Base-by-base conservation (phyloP, 2,888 invertebrate species). In the Drosophila histrio region DNA sequence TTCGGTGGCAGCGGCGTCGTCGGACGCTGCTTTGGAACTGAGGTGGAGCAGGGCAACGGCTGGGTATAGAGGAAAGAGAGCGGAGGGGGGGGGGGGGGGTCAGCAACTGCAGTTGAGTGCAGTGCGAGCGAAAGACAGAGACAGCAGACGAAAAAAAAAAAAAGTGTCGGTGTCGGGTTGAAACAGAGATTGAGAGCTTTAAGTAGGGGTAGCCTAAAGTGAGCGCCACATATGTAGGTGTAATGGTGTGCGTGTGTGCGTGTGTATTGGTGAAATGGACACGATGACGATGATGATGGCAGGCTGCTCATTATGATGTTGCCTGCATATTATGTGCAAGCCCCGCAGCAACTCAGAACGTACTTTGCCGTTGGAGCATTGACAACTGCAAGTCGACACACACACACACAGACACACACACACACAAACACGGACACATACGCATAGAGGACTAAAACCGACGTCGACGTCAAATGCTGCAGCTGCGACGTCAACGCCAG, bases 291-390 rank as follows among this genome's bases (percentile, higher is more conserved):
- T 38, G 63, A 39, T 36, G 70, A 65, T 39, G 53, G 44, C 11
- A 38, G 38, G 53, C 32, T 21, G 49, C 66, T 84, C 71, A 87
- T 82, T 76, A 82, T 86, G 72, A 85, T 49, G 67, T 72, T 74
- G 66, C 68, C 66, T 86, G 87, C 83, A 83, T 77, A 83, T 83
- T 79, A 83, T 83, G 81, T 88, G 88, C 77, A 80, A 72, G 68
- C 79, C 65, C 56, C 72, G 76, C 81, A 84, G 67, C 81, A 79
- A 75, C 52, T 88, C 83, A 75, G 87, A 88, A 76, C 68, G 65
- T 72, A 84, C 75, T 79, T 74, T 78, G 78, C 87, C 72, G 72
- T 73, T 70, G 88, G 66, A 66, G 75, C 82, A 82, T 74, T 71
- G 79, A 87, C 77, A 82, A 77, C 83, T 72, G 76, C 79, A 78